Evolutionary conservation across 1,140 invertebrate genomes (phyloP).

Genomic region (Drosophila chauvacae): DNA sequence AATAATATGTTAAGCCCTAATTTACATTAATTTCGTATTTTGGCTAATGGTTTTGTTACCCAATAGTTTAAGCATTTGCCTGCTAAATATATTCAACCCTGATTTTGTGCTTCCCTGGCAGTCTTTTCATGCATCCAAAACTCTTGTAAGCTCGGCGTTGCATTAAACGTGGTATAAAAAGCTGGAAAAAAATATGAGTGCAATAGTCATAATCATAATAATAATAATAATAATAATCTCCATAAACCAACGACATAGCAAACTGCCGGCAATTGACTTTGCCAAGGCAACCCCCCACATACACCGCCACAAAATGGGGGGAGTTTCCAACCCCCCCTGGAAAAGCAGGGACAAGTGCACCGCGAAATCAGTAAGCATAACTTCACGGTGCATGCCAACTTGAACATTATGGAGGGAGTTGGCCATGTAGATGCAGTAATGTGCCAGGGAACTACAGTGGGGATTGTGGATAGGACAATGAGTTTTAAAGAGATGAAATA

Average conservation of each 20-base stretch:
- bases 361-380: conserved; percentile 56
- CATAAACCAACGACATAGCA: conserved; percentile 57
- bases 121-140: conserved; percentile 40
- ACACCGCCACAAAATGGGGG: conserved; percentile 8
- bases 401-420: conserved; percentile 29
- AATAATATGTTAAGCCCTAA: conserved; percentile 16
- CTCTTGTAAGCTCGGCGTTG: conserved; percentile 56
- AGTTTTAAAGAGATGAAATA: not conserved
- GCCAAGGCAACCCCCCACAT: conserved; percentile 40
- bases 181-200: conserved; percentile 39
- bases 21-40: conserved; percentile 25
- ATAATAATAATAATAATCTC: conserved; percentile 47
- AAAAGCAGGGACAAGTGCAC: conserved; percentile 28
- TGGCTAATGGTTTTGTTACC: conserved; percentile 46
- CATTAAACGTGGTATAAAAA: conserved; percentile 50
- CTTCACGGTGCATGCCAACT: conserved; percentile 48
- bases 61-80: conserved; percentile 44
- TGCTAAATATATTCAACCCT: conserved; percentile 6
- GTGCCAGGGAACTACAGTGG: conserved; percentile 11
- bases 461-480: not conserved
- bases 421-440: not conserved
- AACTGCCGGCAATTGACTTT: conserved; percentile 62
- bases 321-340: not conserved
- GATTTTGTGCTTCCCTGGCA: conserved; percentile 17
- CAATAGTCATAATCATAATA: conserved; percentile 54